Evolutionary conservation across 2,113 vertebrate species (phyloP).

Genomic region (Neofelis nebulosa): DNA sequence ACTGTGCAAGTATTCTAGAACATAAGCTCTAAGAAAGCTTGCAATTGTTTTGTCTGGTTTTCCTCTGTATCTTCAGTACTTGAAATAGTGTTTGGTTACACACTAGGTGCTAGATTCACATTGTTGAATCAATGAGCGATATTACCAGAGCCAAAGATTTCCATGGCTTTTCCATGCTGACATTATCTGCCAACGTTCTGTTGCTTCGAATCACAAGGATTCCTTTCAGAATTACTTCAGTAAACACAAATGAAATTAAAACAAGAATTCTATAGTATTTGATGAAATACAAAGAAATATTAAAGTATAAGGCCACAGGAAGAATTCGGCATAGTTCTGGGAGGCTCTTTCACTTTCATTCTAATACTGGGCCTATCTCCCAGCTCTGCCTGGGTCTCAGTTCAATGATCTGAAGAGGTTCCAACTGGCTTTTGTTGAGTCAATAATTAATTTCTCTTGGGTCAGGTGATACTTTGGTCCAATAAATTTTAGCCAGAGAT

Average conservation of each 20-base stretch:
- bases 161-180: neutral
- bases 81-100: neutral
- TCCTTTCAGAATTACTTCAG: neutral
- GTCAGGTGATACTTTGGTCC: neutral
- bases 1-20: neutral
- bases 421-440: neutral
- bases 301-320: neutral
- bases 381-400: neutral
- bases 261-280: neutral
- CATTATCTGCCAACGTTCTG: neutral
- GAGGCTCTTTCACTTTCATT: neutral
- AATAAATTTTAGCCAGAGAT: neutral
- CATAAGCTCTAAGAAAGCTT: neutral
- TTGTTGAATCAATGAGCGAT: neutral
- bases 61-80: neutral
- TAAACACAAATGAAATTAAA: neutral
- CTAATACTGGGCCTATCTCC: neutral
- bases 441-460: neutral
- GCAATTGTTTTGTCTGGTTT: neutral
- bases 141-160: neutral
- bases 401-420: neutral
- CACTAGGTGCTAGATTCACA: neutral
- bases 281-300: neutral
- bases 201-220: neutral
- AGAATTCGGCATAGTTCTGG: neutral